These are phyloP conservation scores for Bombylius major DNA, from an alignment of 2,888 invertebrate species.

Conservation along the genomic window DNA sequence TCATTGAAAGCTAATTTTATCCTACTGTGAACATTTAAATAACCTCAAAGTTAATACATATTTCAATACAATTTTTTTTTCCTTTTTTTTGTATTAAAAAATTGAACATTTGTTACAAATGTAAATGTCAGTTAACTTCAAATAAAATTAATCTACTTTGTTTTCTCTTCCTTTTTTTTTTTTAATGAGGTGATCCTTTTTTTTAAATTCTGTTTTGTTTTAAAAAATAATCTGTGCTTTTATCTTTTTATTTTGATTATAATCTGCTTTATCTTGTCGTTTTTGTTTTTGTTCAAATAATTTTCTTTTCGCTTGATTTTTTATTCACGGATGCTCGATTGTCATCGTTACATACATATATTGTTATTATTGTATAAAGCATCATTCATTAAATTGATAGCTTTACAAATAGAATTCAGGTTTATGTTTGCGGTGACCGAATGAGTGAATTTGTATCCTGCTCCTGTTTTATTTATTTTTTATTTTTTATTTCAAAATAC, in stretches of 20 bases:
- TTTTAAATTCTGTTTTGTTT: no score
- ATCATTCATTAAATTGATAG: constrained; percentile 1
- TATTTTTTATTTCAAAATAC: constrained; percentile 29
- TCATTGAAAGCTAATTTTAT: constrained; percentile 1
- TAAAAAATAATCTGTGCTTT: no score
- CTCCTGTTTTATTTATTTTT: constrained; percentile 4
- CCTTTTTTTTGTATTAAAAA: neutral
- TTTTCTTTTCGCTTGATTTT: no score
- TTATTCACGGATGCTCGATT: no score
- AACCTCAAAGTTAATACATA: constrained; percentile 9
- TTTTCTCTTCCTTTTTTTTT: neutral
- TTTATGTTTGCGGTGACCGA: constrained; percentile 6
- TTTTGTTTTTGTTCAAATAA: no score
- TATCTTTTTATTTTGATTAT: no score
- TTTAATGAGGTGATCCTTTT: neutral
- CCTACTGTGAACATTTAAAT: constrained; percentile 7
- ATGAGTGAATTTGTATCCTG: constrained; percentile 9
- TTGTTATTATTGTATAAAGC: neutral
- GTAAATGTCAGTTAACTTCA: neutral
- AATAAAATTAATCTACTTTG: neutral
- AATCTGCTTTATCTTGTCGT: no score
- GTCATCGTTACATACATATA: neutral
- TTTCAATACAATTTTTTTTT: constrained; percentile 1
- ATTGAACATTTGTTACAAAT: neutral
- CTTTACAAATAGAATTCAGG: constrained; percentile 8